Percentiles rank a stretch among this genome's conserved stretches.
Conservation (phyloP, 2,888 invertebrate species). For the Subacronicta megacephala region DNA sequence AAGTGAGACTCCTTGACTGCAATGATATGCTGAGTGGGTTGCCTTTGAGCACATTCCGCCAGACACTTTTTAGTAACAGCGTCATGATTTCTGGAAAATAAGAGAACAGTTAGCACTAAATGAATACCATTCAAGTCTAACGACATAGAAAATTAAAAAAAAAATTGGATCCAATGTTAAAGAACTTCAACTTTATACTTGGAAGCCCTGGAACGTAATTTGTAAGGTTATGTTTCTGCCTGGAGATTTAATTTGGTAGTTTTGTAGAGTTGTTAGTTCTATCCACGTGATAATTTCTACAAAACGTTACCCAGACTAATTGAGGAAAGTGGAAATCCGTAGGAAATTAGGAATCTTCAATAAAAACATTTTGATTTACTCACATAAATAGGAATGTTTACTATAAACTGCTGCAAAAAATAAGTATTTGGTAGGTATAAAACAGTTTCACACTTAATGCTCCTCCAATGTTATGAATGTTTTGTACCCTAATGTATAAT, state of each 20-base stretch:
- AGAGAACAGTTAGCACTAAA: no score
- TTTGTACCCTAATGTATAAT: constrained; percentile 12
- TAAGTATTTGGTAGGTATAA: not conserved
- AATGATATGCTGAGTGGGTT: constrained; percentile 62
- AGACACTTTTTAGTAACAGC: constrained; percentile 69
- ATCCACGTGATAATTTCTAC: not conserved
- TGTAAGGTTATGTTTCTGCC: constrained; percentile 32
- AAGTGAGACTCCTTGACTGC: constrained; percentile 67
- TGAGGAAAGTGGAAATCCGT: no score
- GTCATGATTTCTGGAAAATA: constrained; percentile 68
- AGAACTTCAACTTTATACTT: not conserved
- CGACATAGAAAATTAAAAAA: no score
- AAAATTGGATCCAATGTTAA: no score
- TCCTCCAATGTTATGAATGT: constrained; percentile 12
- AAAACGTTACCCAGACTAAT: not conserved
- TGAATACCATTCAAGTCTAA: no score
- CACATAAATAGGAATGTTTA: constrained; percentile 25
- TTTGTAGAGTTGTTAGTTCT: no score
- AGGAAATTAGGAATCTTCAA: not conserved
- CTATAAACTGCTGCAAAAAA: no score
- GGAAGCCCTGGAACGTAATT: not conserved
- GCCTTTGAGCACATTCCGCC: constrained; percentile 69
- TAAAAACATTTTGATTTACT: constrained; percentile 14
- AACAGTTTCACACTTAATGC: constrained; percentile 14
- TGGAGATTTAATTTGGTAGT: constrained; percentile 2